Base-by-base conservation (phyloP, 2,113 vertebrate species). In the Eulacestoma nigropectus region DNA sequence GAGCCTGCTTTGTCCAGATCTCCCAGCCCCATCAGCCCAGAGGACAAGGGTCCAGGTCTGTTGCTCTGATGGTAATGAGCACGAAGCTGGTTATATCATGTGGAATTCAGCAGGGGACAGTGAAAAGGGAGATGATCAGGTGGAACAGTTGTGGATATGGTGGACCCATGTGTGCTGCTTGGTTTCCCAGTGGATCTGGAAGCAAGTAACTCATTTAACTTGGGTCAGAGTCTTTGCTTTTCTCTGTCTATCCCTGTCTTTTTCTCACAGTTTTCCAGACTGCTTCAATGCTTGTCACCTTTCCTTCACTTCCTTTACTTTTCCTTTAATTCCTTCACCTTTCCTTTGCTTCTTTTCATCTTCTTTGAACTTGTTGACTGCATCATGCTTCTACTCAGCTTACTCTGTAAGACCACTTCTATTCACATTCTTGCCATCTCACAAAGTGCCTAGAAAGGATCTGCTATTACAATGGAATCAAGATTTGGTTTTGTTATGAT, bases 331-430 rank as follows among this genome's bases (percentile, higher is more conserved):
- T 52, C 29, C 17, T 75, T 75, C 13, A 60, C 62, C 29, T 75
- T 68, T 82, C 39, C 39, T 57, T 60, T 1, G 2, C 3, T 56
- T 55, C 7, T n/a, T 82, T 57, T 19, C 12, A 26, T 22, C 19
- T 30, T 41, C 33, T 46, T 69, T 2, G 1, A 14, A 5, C 22
- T 21, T 5, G 0, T 46, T 42, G 47, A 15, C 33, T 73, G 2
- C 44, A 37, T 62, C 59, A 14, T 41, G 3, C 20, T 73, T 2
- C 26, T 41, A 0, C 13, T 56, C 7, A 30, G 0, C 21, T 73
- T 27, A 6, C 22, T 64, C 4, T 5, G 0, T 49, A 35, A 67
- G 25, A 21, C 6, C 14, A 13, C 9, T 78, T 69, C 33, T 70
- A 0, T 63, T 75, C 13, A 5, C 10, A 6, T 50, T 68, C 33